These are phyloP conservation scores for Apantesis nais DNA, from an alignment of 2,888 invertebrate species.

Conservation along the genomic window DNA sequence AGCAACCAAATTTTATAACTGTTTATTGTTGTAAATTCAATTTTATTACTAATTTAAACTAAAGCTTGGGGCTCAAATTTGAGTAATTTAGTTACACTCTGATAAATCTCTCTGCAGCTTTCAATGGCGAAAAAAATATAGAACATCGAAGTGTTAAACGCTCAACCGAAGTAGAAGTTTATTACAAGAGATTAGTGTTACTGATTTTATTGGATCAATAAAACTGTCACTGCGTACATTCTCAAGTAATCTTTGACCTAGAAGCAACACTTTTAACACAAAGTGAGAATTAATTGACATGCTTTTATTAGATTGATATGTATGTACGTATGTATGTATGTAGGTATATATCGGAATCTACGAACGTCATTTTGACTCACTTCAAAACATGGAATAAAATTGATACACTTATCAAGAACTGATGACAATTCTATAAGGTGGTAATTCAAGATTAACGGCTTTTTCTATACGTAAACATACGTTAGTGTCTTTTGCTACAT, in stretches of 20 bases:
- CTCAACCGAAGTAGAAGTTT: constrained; percentile 4
- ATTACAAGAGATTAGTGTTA: constrained; percentile 4
- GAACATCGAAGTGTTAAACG: constrained; percentile 14
- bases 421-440: too few relatives aligned
- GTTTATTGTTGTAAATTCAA: constrained; percentile 32
- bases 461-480: too few relatives aligned
- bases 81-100: constrained; percentile 23
- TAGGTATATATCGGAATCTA: too few relatives aligned
- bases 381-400: too few relatives aligned
- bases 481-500: too few relatives aligned
- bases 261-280: constrained; percentile 9
- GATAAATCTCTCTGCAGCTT: constrained; percentile 27
- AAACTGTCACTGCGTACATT: constrained; percentile 15
- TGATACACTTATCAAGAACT: too few relatives aligned
- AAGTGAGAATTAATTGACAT: constrained; percentile 1
- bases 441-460: too few relatives aligned
- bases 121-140: constrained; percentile 28
- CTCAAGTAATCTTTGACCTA: constrained; percentile 6
- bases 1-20: constrained; percentile 50
- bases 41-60: constrained; percentile 27
- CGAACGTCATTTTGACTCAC: too few relatives aligned
- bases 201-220: constrained; percentile 6
- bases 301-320: too few relatives aligned
- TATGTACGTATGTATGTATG: too few relatives aligned
- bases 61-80: constrained; percentile 14